A percentile compares a stretch with the other conserved stretches of the same genome.
Conservation (phyloP, 2,113 vertebrate species). For the Pygoscelis antarcticus region DNA sequence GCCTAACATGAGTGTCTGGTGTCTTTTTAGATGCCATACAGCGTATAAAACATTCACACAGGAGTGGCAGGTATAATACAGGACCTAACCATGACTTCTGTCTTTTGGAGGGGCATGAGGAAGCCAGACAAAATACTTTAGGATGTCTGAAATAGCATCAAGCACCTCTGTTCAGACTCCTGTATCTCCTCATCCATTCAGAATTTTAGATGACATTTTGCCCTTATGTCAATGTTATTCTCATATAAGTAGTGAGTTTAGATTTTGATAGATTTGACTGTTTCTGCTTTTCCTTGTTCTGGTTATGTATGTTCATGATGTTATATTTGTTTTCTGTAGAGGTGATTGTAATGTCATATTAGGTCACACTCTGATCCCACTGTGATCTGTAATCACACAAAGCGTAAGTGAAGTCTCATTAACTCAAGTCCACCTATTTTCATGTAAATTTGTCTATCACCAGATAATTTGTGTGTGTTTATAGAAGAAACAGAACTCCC, state of each 20-base stretch:
- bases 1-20: background rate
- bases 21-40: background rate
- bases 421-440: background rate
- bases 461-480: background rate
- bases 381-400: background rate
- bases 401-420: background rate
- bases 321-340: background rate
- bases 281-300: background rate
- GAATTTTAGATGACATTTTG: background rate
- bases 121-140: background rate
- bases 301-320: rapidly evolving
- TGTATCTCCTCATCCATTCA: background rate
- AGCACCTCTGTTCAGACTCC: background rate
- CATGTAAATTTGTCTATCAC: background rate
- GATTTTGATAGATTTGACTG: background rate
- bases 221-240: background rate
- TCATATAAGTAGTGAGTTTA: background rate
- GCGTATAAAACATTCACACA: background rate
- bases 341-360: background rate
- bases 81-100: background rate
- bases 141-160: background rate
- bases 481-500: background rate
- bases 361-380: background rate
- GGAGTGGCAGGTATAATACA: background rate
- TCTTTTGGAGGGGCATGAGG: background rate